Evolutionary conservation across 2,888 invertebrate genomes (phyloP).

Genomic region (Oscheius sp.): DNA sequence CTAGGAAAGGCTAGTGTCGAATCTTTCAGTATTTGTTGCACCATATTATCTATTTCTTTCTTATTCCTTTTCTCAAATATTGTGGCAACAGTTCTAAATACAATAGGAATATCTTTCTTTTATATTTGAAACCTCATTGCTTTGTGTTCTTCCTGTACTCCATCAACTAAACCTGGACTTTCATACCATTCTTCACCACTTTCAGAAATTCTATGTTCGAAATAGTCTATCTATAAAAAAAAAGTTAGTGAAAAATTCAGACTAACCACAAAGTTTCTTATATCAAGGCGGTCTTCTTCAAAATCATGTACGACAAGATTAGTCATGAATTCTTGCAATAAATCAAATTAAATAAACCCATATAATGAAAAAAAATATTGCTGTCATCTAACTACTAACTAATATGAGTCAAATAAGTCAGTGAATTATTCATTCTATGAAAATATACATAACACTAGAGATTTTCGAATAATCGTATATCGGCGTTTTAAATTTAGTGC

Average conservation of each 20-base stretch:
- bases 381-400: too few species aligned
- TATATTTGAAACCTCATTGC: constrained; percentile 34
- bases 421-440: constrained; percentile 4
- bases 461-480: not conserved
- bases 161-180: constrained; percentile 41
- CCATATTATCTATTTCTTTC: constrained; percentile 31
- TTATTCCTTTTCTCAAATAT: constrained; percentile 40
- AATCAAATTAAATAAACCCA: not conserved
- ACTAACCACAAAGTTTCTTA: constrained; percentile 49
- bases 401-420: not conserved
- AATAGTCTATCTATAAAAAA: constrained; percentile 39
- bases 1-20: constrained; percentile 38
- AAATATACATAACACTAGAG: constrained; percentile 7
- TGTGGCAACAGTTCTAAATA: constrained; percentile 32
- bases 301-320: constrained; percentile 37
- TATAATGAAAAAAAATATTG: not conserved
- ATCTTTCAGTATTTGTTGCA: constrained; percentile 33
- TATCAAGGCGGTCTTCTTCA: constrained; percentile 46
- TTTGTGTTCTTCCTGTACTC: constrained; percentile 44
- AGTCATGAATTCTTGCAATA: not conserved
- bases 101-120: not conserved
- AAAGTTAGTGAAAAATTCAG: not conserved
- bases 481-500: constrained; percentile 27
- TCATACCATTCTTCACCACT: constrained; percentile 46
- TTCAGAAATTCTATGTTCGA: constrained; percentile 36